Conservation (phyloP, 30 jellyfish, hydroid and myxozoan genomes). For the Cassiopea xamachana region DNA sequence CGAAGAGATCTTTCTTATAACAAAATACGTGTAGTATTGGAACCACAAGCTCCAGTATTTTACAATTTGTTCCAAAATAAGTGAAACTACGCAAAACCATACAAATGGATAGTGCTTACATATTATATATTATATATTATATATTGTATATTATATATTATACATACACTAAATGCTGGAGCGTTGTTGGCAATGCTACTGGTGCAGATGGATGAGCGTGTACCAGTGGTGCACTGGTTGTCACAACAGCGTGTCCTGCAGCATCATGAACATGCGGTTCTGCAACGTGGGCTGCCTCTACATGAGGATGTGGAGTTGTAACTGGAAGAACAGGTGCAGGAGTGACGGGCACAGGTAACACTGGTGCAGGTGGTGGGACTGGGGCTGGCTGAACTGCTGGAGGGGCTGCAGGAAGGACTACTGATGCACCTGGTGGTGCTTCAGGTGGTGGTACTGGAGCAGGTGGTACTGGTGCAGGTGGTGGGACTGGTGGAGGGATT, state of each 20-base stretch:
- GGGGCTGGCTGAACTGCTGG: constrained; percentile 59
- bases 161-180: constrained; percentile 33
- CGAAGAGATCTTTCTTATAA: too few relatives aligned
- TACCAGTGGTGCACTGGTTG: constrained; percentile 48
- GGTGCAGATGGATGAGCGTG: constrained; percentile 49
- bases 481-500: constrained; percentile 49
- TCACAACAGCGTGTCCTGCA: constrained; percentile 65
- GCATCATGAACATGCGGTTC: constrained; percentile 56
- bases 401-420: constrained; percentile 48
- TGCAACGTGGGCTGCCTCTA: constrained; percentile 57
- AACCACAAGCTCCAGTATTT: too few relatives aligned
- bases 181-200: constrained; percentile 31
- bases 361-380: constrained; percentile 30
- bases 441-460: constrained; percentile 78
- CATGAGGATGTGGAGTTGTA: constrained; percentile 39
- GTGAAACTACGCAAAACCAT: too few relatives aligned
- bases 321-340: constrained; percentile 25
- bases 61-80: too few relatives aligned
- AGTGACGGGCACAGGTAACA: constrained; percentile 5
- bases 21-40: too few relatives aligned
- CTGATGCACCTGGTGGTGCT: constrained; percentile 79
- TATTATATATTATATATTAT: not conserved
- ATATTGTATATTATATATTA: too few relatives aligned
- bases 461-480: constrained; percentile 71
- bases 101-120: too few relatives aligned